Conservation (phyloP, 2,113 vertebrate genomes). For the Gavialis gangeticus region DNA sequence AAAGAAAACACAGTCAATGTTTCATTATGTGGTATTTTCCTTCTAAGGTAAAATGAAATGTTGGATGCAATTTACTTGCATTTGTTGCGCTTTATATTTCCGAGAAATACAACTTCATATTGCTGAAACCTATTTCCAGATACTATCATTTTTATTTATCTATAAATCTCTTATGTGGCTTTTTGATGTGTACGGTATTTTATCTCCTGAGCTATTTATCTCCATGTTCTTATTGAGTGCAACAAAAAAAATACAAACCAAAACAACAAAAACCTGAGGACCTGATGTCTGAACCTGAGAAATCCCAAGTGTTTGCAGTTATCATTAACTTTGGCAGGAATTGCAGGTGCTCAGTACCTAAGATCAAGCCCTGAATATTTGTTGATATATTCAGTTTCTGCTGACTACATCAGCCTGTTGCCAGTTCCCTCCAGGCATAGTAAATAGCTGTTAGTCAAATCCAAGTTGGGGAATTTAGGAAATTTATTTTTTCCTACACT, state of each 20-base stretch:
- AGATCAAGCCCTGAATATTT: not conserved
- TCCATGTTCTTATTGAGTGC: conserved; percentile 33
- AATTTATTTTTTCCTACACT: accelerated
- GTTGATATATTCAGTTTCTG: not conserved
- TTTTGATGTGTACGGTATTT: conserved; percentile 44
- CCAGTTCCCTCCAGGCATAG: not conserved
- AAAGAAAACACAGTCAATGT: conserved; percentile 44
- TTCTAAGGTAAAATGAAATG: conserved; percentile 44
- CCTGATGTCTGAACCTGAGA: not conserved
- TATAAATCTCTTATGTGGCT: conserved; percentile 40
- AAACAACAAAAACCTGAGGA: not conserved
- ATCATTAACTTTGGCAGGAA: not conserved
- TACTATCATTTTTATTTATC: conserved; percentile 27
- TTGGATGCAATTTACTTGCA: conserved; percentile 42
- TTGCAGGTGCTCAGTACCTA: not conserved
- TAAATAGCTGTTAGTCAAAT: not conserved
- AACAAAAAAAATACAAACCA: conserved; percentile 12
- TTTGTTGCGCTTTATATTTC: conserved; percentile 15
- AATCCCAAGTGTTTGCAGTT: not conserved
- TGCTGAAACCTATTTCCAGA: conserved; percentile 35
- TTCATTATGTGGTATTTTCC: conserved; percentile 32
- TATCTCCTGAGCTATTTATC: conserved; percentile 29
- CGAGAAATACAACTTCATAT: conserved; percentile 50
- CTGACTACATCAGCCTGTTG: not conserved
- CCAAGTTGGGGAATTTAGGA: not conserved